A percentile compares a stretch with the other conserved stretches of the same genome.
phyloP scores from a whole-genome alignment of 2,113 vertebrate genomes.

The Neofelis nebulosa region DNA sequence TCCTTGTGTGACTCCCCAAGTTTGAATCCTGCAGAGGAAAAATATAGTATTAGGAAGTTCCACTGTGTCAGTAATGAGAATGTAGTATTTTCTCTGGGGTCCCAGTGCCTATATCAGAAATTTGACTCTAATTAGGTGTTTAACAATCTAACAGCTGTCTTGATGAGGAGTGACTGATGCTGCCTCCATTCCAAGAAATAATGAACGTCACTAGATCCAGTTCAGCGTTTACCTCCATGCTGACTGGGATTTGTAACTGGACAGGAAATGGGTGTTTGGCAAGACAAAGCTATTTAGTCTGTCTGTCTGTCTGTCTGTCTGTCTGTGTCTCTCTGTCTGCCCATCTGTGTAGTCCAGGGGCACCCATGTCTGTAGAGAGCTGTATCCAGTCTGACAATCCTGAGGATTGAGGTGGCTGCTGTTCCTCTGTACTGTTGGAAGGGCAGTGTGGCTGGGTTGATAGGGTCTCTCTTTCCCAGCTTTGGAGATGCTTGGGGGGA shows the following conservation, averaged over 20 bases:
- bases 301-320: slow-evolving; percentile 43
- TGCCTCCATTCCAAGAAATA: not conserved
- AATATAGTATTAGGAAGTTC: not conserved
- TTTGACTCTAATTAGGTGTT: slow-evolving; percentile 46
- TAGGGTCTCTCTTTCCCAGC: not conserved
- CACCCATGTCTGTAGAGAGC: not conserved
- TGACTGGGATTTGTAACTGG: not conserved
- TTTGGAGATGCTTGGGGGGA: not conserved
- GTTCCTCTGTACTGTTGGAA: not conserved
- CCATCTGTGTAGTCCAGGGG: not conserved
- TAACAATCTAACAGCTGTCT: slow-evolving; percentile 20
- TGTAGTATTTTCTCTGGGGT: not conserved
- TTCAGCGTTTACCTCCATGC: not conserved
- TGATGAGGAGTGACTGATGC: slow-evolving; percentile 13
- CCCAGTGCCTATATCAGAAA: not conserved
- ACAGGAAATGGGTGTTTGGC: slow-evolving; percentile 60
- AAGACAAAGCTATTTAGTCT: slow-evolving; percentile 56
- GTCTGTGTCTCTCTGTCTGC: not conserved
- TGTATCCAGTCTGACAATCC: not conserved
- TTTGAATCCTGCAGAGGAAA: not conserved
- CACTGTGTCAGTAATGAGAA: not conserved
- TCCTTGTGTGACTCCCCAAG: not conserved
- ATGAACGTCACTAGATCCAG: not conserved
- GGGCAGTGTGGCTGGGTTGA: not conserved
- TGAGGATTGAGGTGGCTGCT: not conserved